A percentile compares a stretch with the other conserved stretches of the same genome.
These are phyloP conservation scores for Spizella passerina DNA, from an alignment of 2,797 vertebrate species.

Conservation along the genomic window DNA sequence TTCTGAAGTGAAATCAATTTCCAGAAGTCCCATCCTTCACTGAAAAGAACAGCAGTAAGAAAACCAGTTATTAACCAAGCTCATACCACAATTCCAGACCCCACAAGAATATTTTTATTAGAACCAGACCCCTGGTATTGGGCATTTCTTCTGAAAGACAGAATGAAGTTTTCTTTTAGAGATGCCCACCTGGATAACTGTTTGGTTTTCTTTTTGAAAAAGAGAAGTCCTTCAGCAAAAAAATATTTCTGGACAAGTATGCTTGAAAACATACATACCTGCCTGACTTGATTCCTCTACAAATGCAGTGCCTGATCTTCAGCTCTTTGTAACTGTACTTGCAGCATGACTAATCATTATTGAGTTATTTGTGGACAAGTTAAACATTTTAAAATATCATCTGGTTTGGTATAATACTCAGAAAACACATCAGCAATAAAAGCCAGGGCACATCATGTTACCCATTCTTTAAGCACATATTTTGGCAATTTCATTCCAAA, in stretches of 20 bases:
- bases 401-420: not conserved
- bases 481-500: not conserved
- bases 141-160: not conserved
- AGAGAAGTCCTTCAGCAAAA: not conserved
- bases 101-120: not conserved
- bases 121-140: not conserved
- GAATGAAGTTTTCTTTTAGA: not conserved
- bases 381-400: not conserved
- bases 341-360: not conserved
- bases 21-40: not conserved
- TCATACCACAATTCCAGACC: not conserved
- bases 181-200: not conserved
- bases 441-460: not conserved
- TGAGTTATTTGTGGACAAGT: not conserved
- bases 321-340: not conserved
- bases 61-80: not conserved
- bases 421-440: not conserved
- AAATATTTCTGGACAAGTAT: not conserved
- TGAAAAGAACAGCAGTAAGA: not conserved
- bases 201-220: not conserved
- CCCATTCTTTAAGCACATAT: not conserved
- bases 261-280: not conserved
- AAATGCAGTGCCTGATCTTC: not conserved
- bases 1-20: conserved; percentile 5
- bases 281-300: not conserved